These are phyloP conservation scores for Alfaro cultratus DNA, from an alignment of 2,797 vertebrate species.

Conservation along the genomic window DNA sequence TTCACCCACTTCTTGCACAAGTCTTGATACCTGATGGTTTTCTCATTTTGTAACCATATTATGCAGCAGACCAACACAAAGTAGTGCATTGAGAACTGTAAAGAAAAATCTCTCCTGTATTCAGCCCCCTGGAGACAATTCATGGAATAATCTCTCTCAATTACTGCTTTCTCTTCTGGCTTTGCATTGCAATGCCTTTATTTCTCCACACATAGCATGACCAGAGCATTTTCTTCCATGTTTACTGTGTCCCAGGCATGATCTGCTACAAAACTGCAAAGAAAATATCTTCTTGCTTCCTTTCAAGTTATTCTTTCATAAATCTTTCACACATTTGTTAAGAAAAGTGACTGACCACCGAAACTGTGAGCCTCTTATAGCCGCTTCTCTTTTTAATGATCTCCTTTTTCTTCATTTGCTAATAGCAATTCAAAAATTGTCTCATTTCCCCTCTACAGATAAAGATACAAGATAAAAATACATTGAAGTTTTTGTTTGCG, in stretches of 20 bases:
- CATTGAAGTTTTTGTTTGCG: neutral
- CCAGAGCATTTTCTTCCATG: neutral
- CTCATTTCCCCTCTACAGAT: neutral
- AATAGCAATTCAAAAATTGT: neutral
- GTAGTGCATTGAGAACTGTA: neutral
- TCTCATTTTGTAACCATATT: neutral
- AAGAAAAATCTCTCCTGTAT: neutral
- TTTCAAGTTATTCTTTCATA: neutral
- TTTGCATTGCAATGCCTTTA: neutral
- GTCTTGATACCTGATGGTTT: neutral
- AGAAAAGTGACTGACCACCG: neutral
- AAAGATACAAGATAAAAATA: neutral
- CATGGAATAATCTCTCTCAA: neutral
- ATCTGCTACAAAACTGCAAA: neutral
- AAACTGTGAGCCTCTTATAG: neutral
- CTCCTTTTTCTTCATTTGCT: neutral
- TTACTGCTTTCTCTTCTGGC: neutral
- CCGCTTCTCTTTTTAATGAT: neutral
- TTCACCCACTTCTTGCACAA: neutral
- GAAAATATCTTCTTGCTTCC: neutral
- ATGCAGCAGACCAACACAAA: neutral
- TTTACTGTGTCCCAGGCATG: neutral
- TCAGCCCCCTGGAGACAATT: neutral
- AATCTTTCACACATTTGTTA: neutral
- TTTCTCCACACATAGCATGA: neutral